Base-by-base conservation (phyloP, 1,140 invertebrate species). In the Pachypsylla venusta region DNA sequence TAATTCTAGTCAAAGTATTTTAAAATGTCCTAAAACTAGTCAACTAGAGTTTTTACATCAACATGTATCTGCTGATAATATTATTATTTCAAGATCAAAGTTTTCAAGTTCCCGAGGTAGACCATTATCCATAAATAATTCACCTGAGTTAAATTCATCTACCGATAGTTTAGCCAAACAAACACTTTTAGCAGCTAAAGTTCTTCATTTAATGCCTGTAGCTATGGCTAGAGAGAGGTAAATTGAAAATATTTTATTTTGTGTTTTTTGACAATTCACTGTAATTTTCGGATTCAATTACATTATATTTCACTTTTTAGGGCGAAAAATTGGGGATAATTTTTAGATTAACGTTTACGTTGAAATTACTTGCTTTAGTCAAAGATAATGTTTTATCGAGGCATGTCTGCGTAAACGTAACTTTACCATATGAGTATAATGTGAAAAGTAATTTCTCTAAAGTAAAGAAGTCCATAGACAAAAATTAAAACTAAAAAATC, bases 141-240 rank as follows among this genome's bases (percentile, higher is more conserved):
- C 48, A 19, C 30, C 54, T 39, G 19, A 39, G 27, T 26, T 54
- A 53, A 60, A 56, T 35, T 64, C 64, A 22, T 83, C 81, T 62
- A 81, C 79, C 65, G 81, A 84, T 64, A 83, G 80, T 69, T 73
- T 85, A 60, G 84, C 81, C 16, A 77, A 81, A 59, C 82, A 86
- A 64, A 79, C 83, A 26, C 69, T 87, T 60, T 73, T 86, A 64
- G 84, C 83, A 57, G 84, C 84, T 61, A 83, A 86, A 73, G 83
- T 86, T 56, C 68, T 88, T 54, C 81, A 85, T 71, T 75, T 87
- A 58, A 87, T 88, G 67, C 85, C 86, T 16, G 83, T 83, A 1
- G 79, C 82, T 53, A 84, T 86, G 69, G 85, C 84, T 57, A 74
- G 83, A 64, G 82, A 87, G 73, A 80, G 82, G 82, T 84, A 71